These are phyloP conservation scores for Lobophora halterata DNA, from an alignment of 2,888 invertebrate species.

Conservation along the genomic window DNA sequence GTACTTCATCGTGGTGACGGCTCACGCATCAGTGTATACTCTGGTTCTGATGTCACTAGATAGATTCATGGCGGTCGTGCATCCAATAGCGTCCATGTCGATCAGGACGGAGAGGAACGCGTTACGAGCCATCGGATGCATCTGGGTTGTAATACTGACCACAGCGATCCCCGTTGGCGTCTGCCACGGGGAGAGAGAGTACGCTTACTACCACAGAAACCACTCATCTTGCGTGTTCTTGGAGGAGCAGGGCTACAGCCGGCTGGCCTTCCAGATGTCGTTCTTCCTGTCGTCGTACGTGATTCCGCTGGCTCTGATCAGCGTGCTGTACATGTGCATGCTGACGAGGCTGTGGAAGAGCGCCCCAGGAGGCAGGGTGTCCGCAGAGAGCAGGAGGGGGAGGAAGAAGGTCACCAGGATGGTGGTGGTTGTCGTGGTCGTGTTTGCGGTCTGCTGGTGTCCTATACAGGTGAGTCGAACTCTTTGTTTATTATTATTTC, in stretches of 20 bases:
- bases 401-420: slow-evolving; percentile 94
- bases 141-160: slow-evolving; percentile 90
- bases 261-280: slow-evolving; percentile 85
- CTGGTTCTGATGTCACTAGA: slow-evolving; percentile 96
- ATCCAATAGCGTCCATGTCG: slow-evolving; percentile 93
- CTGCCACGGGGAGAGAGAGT: slow-evolving; percentile 87
- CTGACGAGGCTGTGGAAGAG: slow-evolving; percentile 92
- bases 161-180: slow-evolving; percentile 89
- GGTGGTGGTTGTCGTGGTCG: slow-evolving; percentile 94
- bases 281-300: slow-evolving; percentile 95
- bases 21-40: slow-evolving; percentile 96
- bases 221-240: slow-evolving; percentile 86
- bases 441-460: slow-evolving; percentile 96
- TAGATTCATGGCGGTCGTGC: slow-evolving; percentile 95
- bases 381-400: slow-evolving; percentile 90
- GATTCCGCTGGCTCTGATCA: slow-evolving; percentile 92
- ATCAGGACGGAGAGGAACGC: slow-evolving; percentile 91
- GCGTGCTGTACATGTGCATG: slow-evolving; percentile 94
- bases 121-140: slow-evolving; percentile 86
- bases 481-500: neutral
- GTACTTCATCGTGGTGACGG: slow-evolving; percentile 95
- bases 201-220: slow-evolving; percentile 82
- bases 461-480: slow-evolving; percentile 89
- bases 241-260: slow-evolving; percentile 82
- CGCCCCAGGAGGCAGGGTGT: slow-evolving; percentile 89